phyloP scores from a whole-genome alignment of 2,888 invertebrate species.

The Nesidiocoris tenuis region DNA sequence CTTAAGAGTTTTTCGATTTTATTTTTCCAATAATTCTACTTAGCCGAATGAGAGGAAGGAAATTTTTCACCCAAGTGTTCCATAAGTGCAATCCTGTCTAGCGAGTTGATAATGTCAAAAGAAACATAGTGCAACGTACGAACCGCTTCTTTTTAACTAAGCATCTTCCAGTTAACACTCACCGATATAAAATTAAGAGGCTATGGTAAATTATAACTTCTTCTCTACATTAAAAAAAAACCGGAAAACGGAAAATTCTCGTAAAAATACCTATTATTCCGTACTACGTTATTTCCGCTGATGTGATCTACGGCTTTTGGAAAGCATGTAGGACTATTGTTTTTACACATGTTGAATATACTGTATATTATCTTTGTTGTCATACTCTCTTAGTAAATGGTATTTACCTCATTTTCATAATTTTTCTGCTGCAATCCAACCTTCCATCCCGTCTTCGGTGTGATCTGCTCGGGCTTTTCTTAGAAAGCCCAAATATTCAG shows the following conservation, averaged over 20 bases:
- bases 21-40: conserved; percentile 1
- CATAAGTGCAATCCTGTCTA: not conserved
- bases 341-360: conserved; percentile 48
- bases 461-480: too few species aligned
- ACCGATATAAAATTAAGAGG: conserved; percentile 34
- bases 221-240: conserved; percentile 34
- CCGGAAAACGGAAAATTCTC: conserved; percentile 6
- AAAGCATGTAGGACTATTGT: conserved; percentile 43
- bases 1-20: not conserved
- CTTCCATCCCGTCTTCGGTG: too few species aligned
- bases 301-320: conserved; percentile 36
- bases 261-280: conserved; percentile 1
- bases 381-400: conserved; percentile 50
- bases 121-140: conserved; percentile 25
- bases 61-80: conserved; percentile 17
- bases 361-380: conserved; percentile 50
- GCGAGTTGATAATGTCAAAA: not conserved
- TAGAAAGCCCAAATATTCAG: too few species aligned
- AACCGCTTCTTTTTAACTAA: conserved; percentile 34
- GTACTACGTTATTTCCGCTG: conserved; percentile 33
- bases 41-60: conserved; percentile 11
- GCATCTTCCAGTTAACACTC: conserved; percentile 40
- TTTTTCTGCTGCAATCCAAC: too few species aligned
- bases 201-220: conserved; percentile 28
- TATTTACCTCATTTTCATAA: conserved; percentile 47